A percentile compares a stretch with the other conserved stretches of the same genome.
Conservation (phyloP, 2,888 invertebrate genomes). For the Corythucha ciliata region DNA sequence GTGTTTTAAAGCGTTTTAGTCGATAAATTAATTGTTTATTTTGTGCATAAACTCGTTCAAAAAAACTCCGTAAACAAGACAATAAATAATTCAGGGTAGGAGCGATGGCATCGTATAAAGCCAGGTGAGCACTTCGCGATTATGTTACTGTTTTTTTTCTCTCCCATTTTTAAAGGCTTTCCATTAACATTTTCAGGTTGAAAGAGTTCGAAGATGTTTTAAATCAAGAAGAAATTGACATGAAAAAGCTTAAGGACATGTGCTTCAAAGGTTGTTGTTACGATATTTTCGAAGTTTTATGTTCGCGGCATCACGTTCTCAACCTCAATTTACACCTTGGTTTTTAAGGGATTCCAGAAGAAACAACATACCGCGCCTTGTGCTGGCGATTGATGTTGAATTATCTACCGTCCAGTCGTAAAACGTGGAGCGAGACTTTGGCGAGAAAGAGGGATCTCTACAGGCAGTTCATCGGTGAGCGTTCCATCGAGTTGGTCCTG, state of each 20-base stretch:
- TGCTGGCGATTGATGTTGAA: slow-evolving; percentile 84
- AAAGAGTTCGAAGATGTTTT: slow-evolving; percentile 70
- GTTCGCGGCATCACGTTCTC: not conserved
- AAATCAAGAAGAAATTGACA: slow-evolving; percentile 59
- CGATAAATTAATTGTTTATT: not conserved
- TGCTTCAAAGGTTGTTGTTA: slow-evolving; percentile 65
- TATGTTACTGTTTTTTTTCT: slow-evolving; percentile 28
- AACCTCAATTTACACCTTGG: slow-evolving; percentile 2
- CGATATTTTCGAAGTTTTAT: not conserved
- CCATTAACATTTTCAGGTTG: slow-evolving; percentile 51
- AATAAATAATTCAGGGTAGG: no score
- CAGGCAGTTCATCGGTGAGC: slow-evolving; percentile 64
- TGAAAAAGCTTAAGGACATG: slow-evolving; percentile 55
- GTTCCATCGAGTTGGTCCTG: not conserved
- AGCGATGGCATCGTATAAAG: slow-evolving; percentile 39
- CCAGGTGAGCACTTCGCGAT: slow-evolving; percentile 36
- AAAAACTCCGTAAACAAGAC: no score
- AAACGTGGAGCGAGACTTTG: slow-evolving; percentile 59
- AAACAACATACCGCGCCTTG: slow-evolving; percentile 66
- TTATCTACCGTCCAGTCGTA: slow-evolving; percentile 65
- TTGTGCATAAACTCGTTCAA: no score
- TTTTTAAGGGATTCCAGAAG: slow-evolving; percentile 74
- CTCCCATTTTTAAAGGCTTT: slow-evolving; percentile 6
- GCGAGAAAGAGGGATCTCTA: slow-evolving; percentile 69
- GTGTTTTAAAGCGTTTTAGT: not conserved